Evolutionary conservation across 2,888 invertebrate species (phyloP), one percentile per base, ranked within the genome.

Genomic region (Eupithecia insigniata): DNA sequence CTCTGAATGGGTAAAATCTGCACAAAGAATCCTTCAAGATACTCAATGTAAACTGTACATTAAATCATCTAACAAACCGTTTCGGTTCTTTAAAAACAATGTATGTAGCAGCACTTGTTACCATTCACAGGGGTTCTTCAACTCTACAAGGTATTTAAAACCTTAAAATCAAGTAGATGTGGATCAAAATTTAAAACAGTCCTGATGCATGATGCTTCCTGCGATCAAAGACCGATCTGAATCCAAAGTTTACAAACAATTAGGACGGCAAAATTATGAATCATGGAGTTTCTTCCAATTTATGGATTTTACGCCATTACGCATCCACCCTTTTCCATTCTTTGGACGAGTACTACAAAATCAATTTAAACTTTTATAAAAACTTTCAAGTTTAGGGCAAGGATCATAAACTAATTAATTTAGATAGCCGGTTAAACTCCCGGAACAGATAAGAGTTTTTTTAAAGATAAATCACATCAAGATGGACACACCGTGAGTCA

Each of bases 181-280:
- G 26, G 22, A 46, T 26, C 68, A 62, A 68, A 71, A 65, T 28
- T 16, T 36, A 62, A 68, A 69, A 71, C 62, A 70, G 65, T 28
- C 64, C 75, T 74, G 5, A 12, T 16, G 43, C 28, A 16, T 69
- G 72, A 76, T 74, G 79, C 80, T 83, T 84, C 81, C 82, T 80
- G 80, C 72, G 79, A 80, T 84, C 80, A 83, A 83, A 82, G 74
- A 61, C 43, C 43, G 39, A 67, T 43, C 67, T 67, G 22, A 69
- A 74, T 67, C 46, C 16, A 65, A 70, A 60, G 70, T 70, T 71
- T 69, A 78, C 70, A 78, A 77, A 76, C 75, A 78, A 76, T 75
- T 72, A 65, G 55, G 51, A 72, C 68, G 67, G 55, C 55, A 71
- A 73, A 69, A 71, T 60, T 66, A 68, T 75, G 72, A 72, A 43